Base-by-base conservation (phyloP, 2,113 vertebrate genomes). In the Hippoglossus stenolepis region DNA sequence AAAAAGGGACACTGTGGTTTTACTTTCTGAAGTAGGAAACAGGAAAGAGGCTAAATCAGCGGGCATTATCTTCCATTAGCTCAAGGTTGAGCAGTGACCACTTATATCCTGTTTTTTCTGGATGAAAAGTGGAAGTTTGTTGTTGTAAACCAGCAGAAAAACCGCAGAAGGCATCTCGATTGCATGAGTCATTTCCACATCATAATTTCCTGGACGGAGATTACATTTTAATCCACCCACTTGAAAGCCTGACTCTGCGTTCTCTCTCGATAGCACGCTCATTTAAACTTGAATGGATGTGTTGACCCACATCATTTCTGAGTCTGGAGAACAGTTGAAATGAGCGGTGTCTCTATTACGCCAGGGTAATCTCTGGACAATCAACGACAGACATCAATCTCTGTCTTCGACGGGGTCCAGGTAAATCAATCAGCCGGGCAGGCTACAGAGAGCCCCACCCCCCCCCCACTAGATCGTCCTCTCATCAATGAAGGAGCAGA, bases 341-440 rank as follows among this genome's bases (percentile, higher is more conserved):
- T 74, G 65, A 65, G 64, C 40, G 23, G 75, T 57, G 73, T 75
- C 74, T 89, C 79, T 62, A 63, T 85, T 79, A 67, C 75, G 87
- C 70, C 47, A 61, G 54, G 75, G 80, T 85, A 90, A 90, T 87
- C 84, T 85, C 64, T 63, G 64, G 66, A 68, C 77, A 76, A 85
- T 88, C 87, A 85, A 60, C 54, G 14, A 24, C 47, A 53, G 62
- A 74, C 86, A 89, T 89, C 83, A 86, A 91, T 91, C 72, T 83
- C 79, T 85, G 86, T 76, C 87, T 83, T 78, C 59, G 56, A 90
- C 65, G 51, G 79, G 89, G 82, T 83, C 70, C 66, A 40, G 75
- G 80, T 79, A 73, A 91, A 93, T 91, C 90, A 87, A 89, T 91
- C 90, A 91, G 65, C 45, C 35, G 38, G 77, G 70, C 83, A 75